Base-by-base conservation (phyloP, 2,888 invertebrate species). In the Tribolium freemani region DNA sequence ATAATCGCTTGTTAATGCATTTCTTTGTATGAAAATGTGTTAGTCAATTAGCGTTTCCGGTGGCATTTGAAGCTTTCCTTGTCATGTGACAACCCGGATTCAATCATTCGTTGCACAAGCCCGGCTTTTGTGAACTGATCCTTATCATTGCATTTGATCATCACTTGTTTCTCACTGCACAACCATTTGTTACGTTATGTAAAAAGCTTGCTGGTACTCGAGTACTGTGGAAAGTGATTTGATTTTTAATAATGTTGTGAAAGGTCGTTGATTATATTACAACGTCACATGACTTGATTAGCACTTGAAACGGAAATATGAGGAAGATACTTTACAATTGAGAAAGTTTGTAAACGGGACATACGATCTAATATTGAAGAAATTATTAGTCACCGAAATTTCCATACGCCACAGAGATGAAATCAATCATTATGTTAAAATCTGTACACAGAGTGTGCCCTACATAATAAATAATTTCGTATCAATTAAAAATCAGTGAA, bases 281-380 rank as follows among this genome's bases (percentile, higher is more conserved):
- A 30, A 30, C 26, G 54, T 54, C 54, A 30, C 30, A 30, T 30
- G 10, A n/a, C 11, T 54, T 20, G 5, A 50, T 50, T 50, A 50
- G 11, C 53, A 21, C 26, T 53, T 53, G 6, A 11, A 44, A 57
- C 57, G 57, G 57, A 57, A 57, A 44, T 44, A 44, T 44, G 13
- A 57, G 38, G 57, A 44, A 57, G 57, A 57, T 57, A 2, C 38
- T 44, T 44, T n/a, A 9, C 51, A 51, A 13, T 51, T 13, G 44
- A 57, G 57, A 57, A 57, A 57, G 57, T 57, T 57, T 8, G n/a
- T 13, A 57, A 44, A 57, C 44, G 44, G 57, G 44, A 57, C 57
- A 44, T 13, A n/a, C 44, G 5, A 38, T 38, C 8, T 38, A 38
- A 38, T 38, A 38, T 38, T 38, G 38, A n/a, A 38, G 3, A n/a